Evolutionary conservation across 1,140 invertebrate genomes (phyloP).

Genomic region (Conus ventricosus): DNA sequence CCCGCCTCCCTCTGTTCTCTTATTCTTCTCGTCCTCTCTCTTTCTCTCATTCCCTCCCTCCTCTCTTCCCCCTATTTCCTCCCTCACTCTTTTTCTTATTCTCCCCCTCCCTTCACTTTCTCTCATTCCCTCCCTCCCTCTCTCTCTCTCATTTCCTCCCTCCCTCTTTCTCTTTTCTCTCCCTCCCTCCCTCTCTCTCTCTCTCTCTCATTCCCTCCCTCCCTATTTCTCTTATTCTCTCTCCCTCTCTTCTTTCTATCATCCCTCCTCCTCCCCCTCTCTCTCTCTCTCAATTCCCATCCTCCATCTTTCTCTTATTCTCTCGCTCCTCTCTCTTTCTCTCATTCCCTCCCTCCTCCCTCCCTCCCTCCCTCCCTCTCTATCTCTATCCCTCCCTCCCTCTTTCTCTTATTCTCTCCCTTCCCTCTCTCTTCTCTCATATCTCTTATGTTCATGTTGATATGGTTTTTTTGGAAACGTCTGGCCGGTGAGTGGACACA

Average conservation of each 20-base stretch:
- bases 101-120: background rate
- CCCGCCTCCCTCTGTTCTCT: too few relatives aligned
- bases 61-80: too few relatives aligned
- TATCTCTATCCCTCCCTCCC: too few relatives aligned
- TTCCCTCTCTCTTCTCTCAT: too few relatives aligned
- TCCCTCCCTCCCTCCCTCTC: background rate
- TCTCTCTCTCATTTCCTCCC: background rate
- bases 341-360: conserved; percentile 9
- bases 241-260: background rate
- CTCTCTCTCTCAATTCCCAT: background rate
- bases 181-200: background rate
- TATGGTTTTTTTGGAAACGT: too few relatives aligned
- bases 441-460: too few relatives aligned
- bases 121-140: background rate
- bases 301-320: background rate
- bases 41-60: too few relatives aligned
- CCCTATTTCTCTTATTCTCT: background rate
- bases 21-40: background rate
- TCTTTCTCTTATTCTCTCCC: too few relatives aligned
- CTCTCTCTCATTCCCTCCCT: conserved; percentile 11
- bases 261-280: background rate
- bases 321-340: conserved; percentile 1
- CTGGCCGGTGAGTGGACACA: too few relatives aligned
- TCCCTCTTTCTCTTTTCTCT: background rate
- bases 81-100: too few relatives aligned